phyloP scores from a whole-genome alignment of 1,140 invertebrate genomes.

The Drosophila hydei region DNA sequence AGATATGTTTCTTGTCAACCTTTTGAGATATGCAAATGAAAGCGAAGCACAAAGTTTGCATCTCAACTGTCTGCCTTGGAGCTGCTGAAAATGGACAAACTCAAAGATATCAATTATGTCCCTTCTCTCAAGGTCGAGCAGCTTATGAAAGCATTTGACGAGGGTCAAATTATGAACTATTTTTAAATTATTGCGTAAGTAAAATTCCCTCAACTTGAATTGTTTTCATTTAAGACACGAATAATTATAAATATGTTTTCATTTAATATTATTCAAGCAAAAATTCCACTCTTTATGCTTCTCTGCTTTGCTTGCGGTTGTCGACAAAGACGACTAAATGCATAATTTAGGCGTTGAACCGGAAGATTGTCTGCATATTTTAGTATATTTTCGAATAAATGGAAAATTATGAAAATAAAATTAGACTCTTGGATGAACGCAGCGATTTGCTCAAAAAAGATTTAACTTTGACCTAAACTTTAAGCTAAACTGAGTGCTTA shows the following conservation, averaged over 20 bases:
- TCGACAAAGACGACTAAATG: background rate
- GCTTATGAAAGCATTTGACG: constrained; percentile 26
- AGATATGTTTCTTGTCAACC: constrained; percentile 27
- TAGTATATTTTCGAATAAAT: background rate
- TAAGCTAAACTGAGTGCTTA: no score
- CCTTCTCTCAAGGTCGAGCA: background rate
- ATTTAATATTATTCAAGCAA: no score
- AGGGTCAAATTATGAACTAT: constrained; percentile 19
- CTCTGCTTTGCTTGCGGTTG: background rate
- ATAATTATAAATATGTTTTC: background rate
- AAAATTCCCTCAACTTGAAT: background rate
- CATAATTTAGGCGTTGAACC: background rate
- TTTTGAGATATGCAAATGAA: constrained; percentile 14
- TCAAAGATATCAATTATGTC: constrained; percentile 29
- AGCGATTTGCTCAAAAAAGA: no score
- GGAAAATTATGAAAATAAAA: background rate
- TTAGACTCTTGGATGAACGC: no score
- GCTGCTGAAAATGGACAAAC: constrained; percentile 6
- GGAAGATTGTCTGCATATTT: background rate
- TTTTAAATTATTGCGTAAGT: background rate
- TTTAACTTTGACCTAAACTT: no score
- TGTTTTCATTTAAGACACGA: background rate
- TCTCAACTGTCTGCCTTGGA: constrained; percentile 3
- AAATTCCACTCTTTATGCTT: background rate
- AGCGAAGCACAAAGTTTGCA: constrained; percentile 11